phyloP scores from a whole-genome alignment of 1,140 invertebrate genomes.

The Ostrea edulis region DNA sequence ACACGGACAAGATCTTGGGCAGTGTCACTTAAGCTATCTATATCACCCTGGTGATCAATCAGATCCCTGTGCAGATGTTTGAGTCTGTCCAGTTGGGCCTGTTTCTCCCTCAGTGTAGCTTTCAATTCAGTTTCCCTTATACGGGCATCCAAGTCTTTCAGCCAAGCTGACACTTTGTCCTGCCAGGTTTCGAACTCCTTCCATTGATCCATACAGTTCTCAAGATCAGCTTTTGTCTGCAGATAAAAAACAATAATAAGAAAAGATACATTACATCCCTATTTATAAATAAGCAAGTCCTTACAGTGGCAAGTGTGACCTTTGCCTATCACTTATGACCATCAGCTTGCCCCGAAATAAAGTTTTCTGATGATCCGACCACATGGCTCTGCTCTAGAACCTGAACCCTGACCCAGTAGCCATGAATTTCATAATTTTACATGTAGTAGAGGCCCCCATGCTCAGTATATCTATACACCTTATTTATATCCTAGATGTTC shows the following conservation, averaged over 20 bases:
- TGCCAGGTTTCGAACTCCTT: constrained; percentile 91
- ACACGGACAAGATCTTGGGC: constrained; percentile 84
- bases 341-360: no score
- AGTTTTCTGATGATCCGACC: no score
- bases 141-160: constrained; percentile 92
- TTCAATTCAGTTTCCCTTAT: constrained; percentile 94
- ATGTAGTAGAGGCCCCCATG: no score
- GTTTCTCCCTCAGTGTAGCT: constrained; percentile 89
- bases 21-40: constrained; percentile 94
- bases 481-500: no score
- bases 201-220: constrained; percentile 80
- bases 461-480: no score
- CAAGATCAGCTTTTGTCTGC: constrained; percentile 85
- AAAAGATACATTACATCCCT: background rate
- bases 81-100: constrained; percentile 89
- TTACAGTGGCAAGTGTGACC: no score
- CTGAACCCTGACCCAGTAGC: no score
- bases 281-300: no score
- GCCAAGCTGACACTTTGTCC: constrained; percentile 92
- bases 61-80: constrained; percentile 85
- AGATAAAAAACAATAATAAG: background rate
- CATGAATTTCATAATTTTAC: no score
- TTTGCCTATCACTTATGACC: no score
- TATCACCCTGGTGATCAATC: constrained; percentile 93
- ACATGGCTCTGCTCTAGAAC: no score